Percentiles rank a stretch among this genome's conserved stretches.
Conservation (phyloP, 2,888 invertebrate genomes). For the Antitype chi region DNA sequence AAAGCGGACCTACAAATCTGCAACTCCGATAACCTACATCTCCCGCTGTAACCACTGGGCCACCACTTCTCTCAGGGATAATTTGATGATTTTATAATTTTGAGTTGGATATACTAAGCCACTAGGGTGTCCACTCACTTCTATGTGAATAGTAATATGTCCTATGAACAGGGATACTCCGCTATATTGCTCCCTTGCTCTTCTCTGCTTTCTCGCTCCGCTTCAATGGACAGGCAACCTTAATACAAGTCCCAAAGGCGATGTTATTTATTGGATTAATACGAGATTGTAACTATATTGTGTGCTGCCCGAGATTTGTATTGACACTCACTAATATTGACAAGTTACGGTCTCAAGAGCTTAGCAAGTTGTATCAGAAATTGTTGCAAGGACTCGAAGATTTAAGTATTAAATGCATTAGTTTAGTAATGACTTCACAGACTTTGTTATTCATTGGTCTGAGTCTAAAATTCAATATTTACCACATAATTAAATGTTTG, state of each 20-base stretch:
- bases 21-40: no score
- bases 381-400: conserved; percentile 21
- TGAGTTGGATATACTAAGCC: neutral
- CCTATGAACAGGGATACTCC: no score
- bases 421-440: conserved; percentile 10
- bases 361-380: conserved; percentile 39
- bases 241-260: conserved; percentile 34
- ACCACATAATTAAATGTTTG: neutral
- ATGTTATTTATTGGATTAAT: conserved; percentile 59
- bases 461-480: neutral
- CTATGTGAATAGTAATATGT: no score
- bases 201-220: neutral
- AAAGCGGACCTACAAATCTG: no score
- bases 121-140: neutral
- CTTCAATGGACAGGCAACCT: conserved; percentile 1
- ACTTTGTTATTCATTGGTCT: conserved; percentile 20
- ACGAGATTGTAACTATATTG: conserved; percentile 46
- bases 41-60: no score
- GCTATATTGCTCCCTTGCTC: neutral
- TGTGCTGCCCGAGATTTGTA: conserved; percentile 41
- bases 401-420: conserved; percentile 35
- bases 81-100: neutral
- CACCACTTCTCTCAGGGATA: no score
- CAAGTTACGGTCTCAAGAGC: conserved; percentile 42
- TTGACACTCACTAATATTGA: conserved; percentile 57